These are phyloP conservation scores for Cantharis rufa DNA, from an alignment of 2,888 invertebrate species.

Conservation along the genomic window DNA sequence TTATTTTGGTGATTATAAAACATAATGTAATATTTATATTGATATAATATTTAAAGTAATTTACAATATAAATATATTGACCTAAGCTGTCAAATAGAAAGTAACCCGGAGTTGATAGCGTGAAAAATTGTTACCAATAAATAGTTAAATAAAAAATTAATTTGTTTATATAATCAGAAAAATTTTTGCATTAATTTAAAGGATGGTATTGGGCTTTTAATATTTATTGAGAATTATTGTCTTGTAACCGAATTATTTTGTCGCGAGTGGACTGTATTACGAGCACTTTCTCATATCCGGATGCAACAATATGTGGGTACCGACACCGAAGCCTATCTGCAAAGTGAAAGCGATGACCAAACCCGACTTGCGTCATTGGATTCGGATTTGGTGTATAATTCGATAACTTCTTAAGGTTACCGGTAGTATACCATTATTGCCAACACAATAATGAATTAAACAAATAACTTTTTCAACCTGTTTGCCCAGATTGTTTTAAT, in stretches of 20 bases:
- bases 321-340: constrained; percentile 25
- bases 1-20: not conserved
- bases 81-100: constrained; percentile 26
- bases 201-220: not conserved
- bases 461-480: constrained; percentile 3
- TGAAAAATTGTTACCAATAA: not conserved
- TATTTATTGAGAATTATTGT: not conserved
- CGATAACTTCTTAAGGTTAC: constrained; percentile 6
- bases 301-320: constrained; percentile 35
- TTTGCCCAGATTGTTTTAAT: constrained; percentile 1
- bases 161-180: not conserved
- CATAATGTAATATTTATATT: not conserved
- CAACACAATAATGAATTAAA: constrained; percentile 1
- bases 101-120: constrained; percentile 13
- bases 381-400: constrained; percentile 11
- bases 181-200: not conserved
- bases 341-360: constrained; percentile 36
- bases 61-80: constrained; percentile 17
- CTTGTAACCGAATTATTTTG: constrained; percentile 8
- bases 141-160: not conserved
- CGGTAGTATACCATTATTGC: constrained; percentile 1
- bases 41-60: not conserved
- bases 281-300: constrained; percentile 39
- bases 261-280: constrained; percentile 14
- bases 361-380: constrained; percentile 27